Percentiles rank a stretch among this genome's conserved stretches.
These are phyloP conservation scores for Aix galericulata DNA, from an alignment of 2,113 vertebrate species.

Conservation along the genomic window DNA sequence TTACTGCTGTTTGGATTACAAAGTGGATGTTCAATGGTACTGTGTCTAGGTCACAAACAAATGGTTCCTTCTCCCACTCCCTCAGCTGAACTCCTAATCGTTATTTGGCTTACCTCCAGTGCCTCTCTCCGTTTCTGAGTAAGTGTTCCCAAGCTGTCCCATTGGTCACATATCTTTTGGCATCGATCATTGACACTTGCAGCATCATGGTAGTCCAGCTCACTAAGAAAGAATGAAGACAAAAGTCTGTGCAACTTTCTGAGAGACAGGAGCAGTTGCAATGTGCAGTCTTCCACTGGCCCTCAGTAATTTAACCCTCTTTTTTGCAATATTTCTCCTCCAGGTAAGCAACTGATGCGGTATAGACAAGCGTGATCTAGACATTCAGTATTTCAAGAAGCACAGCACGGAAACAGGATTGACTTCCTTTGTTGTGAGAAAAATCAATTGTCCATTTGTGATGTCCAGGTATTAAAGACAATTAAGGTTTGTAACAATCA, in stretches of 20 bases:
- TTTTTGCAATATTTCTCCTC: background rate
- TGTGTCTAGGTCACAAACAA: conserved; percentile 18
- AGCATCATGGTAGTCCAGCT: conserved; percentile 95
- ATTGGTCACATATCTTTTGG: conserved; percentile 97
- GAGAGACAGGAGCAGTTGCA: background rate
- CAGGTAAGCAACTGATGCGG: background rate
- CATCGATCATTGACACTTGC: conserved; percentile 93
- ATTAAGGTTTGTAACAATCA: background rate
- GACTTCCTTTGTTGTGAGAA: background rate
- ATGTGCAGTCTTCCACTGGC: background rate
- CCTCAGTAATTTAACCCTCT: background rate
- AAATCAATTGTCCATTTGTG: background rate
- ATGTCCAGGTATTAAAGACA: background rate
- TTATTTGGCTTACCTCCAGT: conserved; percentile 82
- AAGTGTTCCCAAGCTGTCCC: conserved; percentile 94
- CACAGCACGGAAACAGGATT: background rate
- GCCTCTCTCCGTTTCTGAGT: conserved; percentile 96
- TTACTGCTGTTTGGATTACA: background rate
- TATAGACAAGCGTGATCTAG: background rate
- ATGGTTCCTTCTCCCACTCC: background rate
- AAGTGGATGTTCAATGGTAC: background rate
- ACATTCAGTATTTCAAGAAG: background rate
- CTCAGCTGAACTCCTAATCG: background rate
- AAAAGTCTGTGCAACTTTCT: conserved; percentile 16
- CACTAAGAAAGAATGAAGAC: conserved; percentile 68